phyloP scores from a whole-genome alignment of 2,888 invertebrate genomes.

The Erebia ligea region DNA sequence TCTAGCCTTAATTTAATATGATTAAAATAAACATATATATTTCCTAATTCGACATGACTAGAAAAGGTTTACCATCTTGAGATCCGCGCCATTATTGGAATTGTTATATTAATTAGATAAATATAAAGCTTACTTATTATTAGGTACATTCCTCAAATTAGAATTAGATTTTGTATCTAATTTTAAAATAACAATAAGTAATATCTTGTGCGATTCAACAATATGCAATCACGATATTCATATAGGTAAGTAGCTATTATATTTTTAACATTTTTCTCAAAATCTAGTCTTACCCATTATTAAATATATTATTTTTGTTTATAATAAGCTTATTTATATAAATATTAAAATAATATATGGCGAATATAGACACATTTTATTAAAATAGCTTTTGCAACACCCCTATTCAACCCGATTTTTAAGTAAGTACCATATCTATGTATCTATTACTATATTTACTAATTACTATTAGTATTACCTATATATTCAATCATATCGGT shows the following conservation, averaged over 20 bases:
- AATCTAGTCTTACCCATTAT: not conserved
- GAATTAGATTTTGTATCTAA: not conserved
- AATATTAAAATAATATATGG: no score
- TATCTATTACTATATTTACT: not conserved
- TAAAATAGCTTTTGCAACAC: no score
- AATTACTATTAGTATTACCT: not conserved
- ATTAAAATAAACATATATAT: no score
- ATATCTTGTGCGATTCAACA: conserved; percentile 23
- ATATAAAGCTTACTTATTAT: not conserved
- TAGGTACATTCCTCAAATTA: not conserved
- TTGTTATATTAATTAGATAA: not conserved
- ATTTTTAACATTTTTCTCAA: not conserved
- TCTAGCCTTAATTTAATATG: no score
- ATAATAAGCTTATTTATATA: not conserved
- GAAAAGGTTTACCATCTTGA: conserved; percentile 14
- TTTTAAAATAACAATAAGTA: not conserved
- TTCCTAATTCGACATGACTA: conserved; percentile 10
- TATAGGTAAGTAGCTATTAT: not conserved
- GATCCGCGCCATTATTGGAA: conserved; percentile 9
- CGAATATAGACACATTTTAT: no score
- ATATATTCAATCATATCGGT: no score
- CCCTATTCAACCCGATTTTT: no score
- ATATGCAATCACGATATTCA: not conserved
- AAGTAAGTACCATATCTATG: no score
- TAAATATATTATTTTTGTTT: conserved; percentile 20